Conservation (phyloP, 2,797 vertebrate genomes). For the Sylvilagus floridanus region DNA sequence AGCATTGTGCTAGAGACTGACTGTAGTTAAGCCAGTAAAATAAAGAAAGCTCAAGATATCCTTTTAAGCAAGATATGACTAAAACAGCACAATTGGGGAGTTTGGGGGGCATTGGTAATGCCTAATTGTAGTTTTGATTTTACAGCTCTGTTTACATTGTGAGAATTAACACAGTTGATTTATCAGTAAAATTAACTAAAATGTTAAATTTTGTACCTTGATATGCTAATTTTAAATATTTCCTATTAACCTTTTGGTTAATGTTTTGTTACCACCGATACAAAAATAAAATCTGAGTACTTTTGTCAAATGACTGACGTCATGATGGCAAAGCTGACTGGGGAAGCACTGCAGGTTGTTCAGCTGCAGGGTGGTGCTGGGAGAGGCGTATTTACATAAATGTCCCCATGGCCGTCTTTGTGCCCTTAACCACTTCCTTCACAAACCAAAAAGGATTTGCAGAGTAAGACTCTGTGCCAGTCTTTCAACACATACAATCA, state of each 20-base stretch:
- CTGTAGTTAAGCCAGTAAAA: neutral
- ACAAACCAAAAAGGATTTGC: constrained; percentile 74
- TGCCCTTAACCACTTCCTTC: constrained; percentile 87
- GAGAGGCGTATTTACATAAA: constrained; percentile 89
- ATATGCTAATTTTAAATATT: constrained; percentile 19
- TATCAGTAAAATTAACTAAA: neutral
- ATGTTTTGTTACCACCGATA: constrained; percentile 92
- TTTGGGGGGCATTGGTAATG: neutral
- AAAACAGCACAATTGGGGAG: neutral
- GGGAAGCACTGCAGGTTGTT: constrained; percentile 86
- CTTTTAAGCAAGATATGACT: neutral
- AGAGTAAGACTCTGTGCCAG: constrained; percentile 70
- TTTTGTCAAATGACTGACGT: constrained; percentile 90
- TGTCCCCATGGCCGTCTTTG: constrained; percentile 85
- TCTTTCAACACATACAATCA: constrained; percentile 15
- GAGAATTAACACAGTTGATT: neutral
- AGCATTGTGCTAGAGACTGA: neutral
- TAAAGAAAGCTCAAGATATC: neutral
- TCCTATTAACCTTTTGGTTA: constrained; percentile 87
- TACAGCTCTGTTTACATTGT: neutral
- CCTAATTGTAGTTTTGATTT: neutral
- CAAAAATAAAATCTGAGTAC: constrained; percentile 91
- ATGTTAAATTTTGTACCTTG: constrained; percentile 8
- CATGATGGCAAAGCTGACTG: constrained; percentile 90
- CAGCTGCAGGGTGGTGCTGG: constrained; percentile 86